Evolutionary conservation across 2,113 vertebrate genomes (phyloP), one percentile per base, ranked within the genome.

Genomic region (Puma concolor): DNA sequence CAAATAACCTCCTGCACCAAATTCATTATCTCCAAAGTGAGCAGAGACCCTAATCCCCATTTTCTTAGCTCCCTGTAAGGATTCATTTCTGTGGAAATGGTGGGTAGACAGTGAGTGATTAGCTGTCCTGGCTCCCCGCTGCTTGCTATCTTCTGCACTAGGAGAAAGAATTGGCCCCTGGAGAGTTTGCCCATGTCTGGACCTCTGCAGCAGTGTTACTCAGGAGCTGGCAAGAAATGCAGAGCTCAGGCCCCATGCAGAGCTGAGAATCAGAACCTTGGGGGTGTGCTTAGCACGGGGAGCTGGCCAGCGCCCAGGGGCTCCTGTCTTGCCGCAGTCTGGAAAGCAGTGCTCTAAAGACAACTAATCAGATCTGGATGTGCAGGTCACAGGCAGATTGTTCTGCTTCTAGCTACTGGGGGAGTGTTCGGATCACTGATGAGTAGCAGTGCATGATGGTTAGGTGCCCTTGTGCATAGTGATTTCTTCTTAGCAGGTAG

Each of bases 241-340:
- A 12, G 14, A 21, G 13, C 19, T 27, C 4, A 7, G 38, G 14
- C 9, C 38, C 11, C 36, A 16, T 9, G 29, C 19, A 6, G 31
- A 48, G 63, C 76, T 66, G 54, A n/a, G 15, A 54, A 14, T 48
- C 9, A 54, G 54, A 74, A 48, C 16, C 27, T 3, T 2, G 12
- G 13, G 44, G 5, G 14, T 1, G 4, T 19, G 12, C 50, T 77
- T 41, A 60, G 63, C 25, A 5, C 0, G 1, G 3, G 7, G 29
- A 4, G 5, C 50, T 52, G 10, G 33, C 33, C 6, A 41, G 27
- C 15, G 19, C 54, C 19, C 9, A 4, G 19, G 27, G 25, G 29
- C 14, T 33, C 38, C 44, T 4, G 8, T 13, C 13, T 69, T 6
- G 0, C 38, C 8, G 36, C 4, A 31, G 5, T 23, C 74, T 41